A percentile compares a stretch with the other conserved stretches of the same genome.
Conservation (phyloP, 1,140 invertebrate genomes). For the Tetragnatha versicolor region DNA sequence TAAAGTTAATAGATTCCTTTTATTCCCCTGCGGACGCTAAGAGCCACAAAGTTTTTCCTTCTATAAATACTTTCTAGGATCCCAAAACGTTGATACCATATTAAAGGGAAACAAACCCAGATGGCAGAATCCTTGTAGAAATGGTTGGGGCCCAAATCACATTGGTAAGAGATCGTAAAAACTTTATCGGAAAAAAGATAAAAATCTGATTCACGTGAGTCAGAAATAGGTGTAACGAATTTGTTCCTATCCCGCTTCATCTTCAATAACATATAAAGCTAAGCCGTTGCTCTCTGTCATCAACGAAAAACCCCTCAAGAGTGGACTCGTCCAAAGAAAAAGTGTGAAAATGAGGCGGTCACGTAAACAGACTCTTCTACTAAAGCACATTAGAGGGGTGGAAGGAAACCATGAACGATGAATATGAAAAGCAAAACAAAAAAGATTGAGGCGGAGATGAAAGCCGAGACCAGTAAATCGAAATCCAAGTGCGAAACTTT, state of each 20-base stretch:
- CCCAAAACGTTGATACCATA: no score
- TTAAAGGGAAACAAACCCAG: constrained; percentile 10
- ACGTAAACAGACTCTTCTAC: constrained; percentile 31
- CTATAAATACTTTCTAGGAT: no score
- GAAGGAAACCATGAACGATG: constrained; percentile 9
- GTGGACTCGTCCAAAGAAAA: constrained; percentile 24
- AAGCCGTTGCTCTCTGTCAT: constrained; percentile 16
- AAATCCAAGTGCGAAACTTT: constrained; percentile 36
- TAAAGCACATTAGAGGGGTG: background rate
- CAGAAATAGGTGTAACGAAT: constrained; percentile 39
- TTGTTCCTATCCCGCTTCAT: constrained; percentile 23
- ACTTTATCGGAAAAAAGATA: constrained; percentile 38
- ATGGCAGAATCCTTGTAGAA: constrained; percentile 21
- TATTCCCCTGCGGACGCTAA: no score
- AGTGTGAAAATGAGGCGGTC: constrained; percentile 10
- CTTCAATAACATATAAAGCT: constrained; percentile 45
- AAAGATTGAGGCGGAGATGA: background rate
- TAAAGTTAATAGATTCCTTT: no score
- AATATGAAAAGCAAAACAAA: constrained; percentile 35
- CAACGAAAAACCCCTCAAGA: constrained; percentile 1
- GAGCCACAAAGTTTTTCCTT: no score
- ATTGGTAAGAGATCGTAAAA: constrained; percentile 28
- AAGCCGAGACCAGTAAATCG: constrained; percentile 13
- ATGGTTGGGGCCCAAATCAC: constrained; percentile 21
- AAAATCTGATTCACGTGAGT: constrained; percentile 36